phyloP scores from a whole-genome alignment of 2,797 vertebrate species.

The Trichosurus vulpecula region DNA sequence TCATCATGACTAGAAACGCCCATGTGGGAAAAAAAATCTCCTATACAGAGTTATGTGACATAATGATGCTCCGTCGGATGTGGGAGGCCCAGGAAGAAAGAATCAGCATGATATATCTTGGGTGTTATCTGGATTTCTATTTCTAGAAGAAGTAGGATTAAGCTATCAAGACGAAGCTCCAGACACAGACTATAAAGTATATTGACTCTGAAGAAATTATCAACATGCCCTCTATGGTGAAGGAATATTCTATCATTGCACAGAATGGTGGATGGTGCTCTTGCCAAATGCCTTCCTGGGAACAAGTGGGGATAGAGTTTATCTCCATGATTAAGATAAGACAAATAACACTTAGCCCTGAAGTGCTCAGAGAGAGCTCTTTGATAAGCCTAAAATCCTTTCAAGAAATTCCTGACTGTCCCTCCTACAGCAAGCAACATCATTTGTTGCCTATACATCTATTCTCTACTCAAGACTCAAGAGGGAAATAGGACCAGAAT shows the following conservation, averaged over 20 bases:
- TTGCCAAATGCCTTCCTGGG: background rate
- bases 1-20: too few relatives aligned
- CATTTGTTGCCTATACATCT: background rate
- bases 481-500: background rate
- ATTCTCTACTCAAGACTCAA: background rate
- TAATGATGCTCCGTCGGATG: background rate
- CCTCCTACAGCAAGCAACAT: background rate
- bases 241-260: background rate
- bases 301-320: constrained; percentile 8
- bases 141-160: background rate
- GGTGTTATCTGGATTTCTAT: too few relatives aligned
- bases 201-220: background rate
- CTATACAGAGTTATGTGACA: background rate
- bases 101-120: background rate
- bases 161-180: background rate
- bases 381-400: background rate
- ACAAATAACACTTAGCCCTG: background rate
- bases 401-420: background rate
- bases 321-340: background rate
- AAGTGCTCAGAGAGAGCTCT: background rate
- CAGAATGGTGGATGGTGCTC: background rate
- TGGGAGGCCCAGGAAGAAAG: background rate
- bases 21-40: too few relatives aligned
- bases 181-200: background rate
- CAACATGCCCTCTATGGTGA: background rate